Evolutionary conservation across 2,797 vertebrate species (phyloP).

Genomic region (Cephalopachus bancanus): DNA sequence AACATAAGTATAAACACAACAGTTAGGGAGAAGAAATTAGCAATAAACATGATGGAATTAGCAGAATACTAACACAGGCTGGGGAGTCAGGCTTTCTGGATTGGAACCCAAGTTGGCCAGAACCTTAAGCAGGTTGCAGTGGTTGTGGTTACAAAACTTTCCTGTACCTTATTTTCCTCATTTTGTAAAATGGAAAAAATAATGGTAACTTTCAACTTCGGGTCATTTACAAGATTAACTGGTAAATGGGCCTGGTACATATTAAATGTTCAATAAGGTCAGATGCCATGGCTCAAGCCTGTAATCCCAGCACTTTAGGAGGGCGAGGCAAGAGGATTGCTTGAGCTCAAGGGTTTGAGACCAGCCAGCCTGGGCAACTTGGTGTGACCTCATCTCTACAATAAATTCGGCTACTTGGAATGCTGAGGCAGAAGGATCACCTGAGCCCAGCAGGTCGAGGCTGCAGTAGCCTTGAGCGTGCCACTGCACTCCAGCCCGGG

Average conservation of each 20-base stretch:
- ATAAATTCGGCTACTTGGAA: too few species aligned
- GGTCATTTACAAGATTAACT: neutral
- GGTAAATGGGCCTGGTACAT: neutral
- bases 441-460: too few species aligned
- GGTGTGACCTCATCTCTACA: too few species aligned
- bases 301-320: too few species aligned
- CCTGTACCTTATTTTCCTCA: constrained; percentile 10
- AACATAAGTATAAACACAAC: neutral
- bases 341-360: too few species aligned
- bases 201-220: neutral
- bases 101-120: neutral
- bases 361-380: too few species aligned
- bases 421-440: too few species aligned
- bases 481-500: too few species aligned
- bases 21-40: neutral
- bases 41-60: neutral
- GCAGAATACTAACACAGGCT: neutral
- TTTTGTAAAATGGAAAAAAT: neutral
- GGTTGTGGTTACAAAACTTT: neutral
- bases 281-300: too few species aligned
- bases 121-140: neutral
- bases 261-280: neutral
- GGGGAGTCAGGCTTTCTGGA: neutral
- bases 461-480: too few species aligned
- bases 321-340: too few species aligned